A percentile compares a stretch with the other conserved stretches of the same genome.
phyloP scores from a whole-genome alignment of 1,140 invertebrate species.

The Zophobas atratus region DNA sequence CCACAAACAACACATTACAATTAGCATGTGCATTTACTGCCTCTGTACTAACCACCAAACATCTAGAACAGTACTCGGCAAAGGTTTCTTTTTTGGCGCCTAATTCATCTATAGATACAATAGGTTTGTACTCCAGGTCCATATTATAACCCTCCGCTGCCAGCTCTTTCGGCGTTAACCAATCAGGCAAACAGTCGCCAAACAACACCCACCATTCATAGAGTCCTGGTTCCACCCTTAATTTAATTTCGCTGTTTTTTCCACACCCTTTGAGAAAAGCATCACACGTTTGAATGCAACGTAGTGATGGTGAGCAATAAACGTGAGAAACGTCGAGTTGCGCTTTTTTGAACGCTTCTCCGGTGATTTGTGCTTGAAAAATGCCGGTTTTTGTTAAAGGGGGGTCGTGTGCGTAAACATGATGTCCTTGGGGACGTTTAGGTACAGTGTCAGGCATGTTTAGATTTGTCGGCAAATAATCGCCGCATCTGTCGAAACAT shows the following conservation, averaged over 20 bases:
- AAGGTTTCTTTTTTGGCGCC: slow-evolving; percentile 74
- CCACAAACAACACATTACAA: slow-evolving; percentile 65
- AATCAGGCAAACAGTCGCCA: slow-evolving; percentile 82
- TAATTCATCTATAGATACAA: slow-evolving; percentile 74
- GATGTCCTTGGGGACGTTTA: slow-evolving; percentile 72
- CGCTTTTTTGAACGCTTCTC: slow-evolving; percentile 82
- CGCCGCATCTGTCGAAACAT: slow-evolving; percentile 87
- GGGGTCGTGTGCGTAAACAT: slow-evolving; percentile 85
- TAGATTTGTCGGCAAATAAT: slow-evolving; percentile 86
- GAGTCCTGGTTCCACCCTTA: slow-evolving; percentile 83
- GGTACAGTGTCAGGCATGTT: slow-evolving; percentile 90
- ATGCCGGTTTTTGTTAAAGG: slow-evolving; percentile 89
- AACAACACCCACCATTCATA: slow-evolving; percentile 97
- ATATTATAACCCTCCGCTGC: slow-evolving; percentile 83
- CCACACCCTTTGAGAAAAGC: slow-evolving; percentile 75
- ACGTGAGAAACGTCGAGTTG: slow-evolving; percentile 80
- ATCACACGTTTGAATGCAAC: slow-evolving; percentile 92
- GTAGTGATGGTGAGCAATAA: slow-evolving; percentile 88
- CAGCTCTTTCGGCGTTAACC: slow-evolving; percentile 84
- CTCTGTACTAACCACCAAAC: slow-evolving; percentile 70
- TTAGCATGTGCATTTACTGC: slow-evolving; percentile 61
- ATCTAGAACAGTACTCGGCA: slow-evolving; percentile 84
- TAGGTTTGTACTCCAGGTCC: slow-evolving; percentile 78
- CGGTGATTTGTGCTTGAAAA: slow-evolving; percentile 81
- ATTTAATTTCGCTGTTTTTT: slow-evolving; percentile 59